Base-by-base conservation (phyloP, 2,113 vertebrate species). In the Clarias gariepinus region DNA sequence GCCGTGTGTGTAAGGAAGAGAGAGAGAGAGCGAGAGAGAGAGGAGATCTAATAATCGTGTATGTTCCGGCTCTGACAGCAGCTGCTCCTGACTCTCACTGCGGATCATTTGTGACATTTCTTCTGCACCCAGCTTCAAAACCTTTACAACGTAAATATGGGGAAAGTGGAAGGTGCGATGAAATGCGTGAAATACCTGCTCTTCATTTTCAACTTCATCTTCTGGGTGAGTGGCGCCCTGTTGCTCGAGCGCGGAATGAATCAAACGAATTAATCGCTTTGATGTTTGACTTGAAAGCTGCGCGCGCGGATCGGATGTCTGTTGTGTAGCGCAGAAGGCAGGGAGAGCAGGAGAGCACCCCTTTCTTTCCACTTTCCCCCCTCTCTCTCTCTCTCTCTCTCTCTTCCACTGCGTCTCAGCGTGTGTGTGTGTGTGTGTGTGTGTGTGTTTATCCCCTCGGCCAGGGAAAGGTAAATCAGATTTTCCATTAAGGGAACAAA, bases 101-200 rank as follows among this genome's bases (percentile, higher is more conserved):
- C 55, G 69, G 82, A 55, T 60, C 82, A 2, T 33, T 19, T 11
- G 47, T 8, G 21, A 13, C 25, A 12, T 19, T 66, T 69, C 81
- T 82, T n/a, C 63, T 33, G 57, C n/a, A n/a, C n/a, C n/a, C n/a
- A n/a, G n/a, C 36, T 68, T 23, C 21, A 30, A 28, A 21, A n/a
- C 47, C 23, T 30, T 30, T 4, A 25, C 16, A 55, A 0, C 6
- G 19, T 25, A 36, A 13, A 25, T 12, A 85, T 85, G 97, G 96
- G 96, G 89, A 95, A 95, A 90, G 95, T 95, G 83, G 95, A 95
- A 92, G 96, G 95, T 86, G 95, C 95, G 89, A 96, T 98, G 96
- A 96, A 95, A 89, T 98, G 97, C 80, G 93, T 98, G 87, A 98
- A 98, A 92, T 97, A 96, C 91, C 95, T 98, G 91, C 95, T 98